Evolutionary conservation across 2,888 invertebrate genomes (phyloP), one percentile per base, ranked within the genome.

Genomic region (Drosophila niveifrons): DNA sequence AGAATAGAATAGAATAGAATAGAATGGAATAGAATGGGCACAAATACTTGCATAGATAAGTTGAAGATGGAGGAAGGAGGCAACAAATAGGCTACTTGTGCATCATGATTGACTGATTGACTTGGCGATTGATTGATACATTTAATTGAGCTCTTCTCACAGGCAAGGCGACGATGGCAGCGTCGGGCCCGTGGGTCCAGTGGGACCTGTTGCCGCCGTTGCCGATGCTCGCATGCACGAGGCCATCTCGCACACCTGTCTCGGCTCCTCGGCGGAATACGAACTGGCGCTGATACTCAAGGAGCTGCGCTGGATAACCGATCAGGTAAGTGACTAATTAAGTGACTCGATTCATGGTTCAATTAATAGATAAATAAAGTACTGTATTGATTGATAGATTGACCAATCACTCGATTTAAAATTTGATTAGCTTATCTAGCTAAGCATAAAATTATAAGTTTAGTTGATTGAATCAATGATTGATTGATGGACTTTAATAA

Each of bases 271-370:
- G 91, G 96, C 97, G 90, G 97, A 97, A 94, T 97, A 97, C 93
- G 98, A 98, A 94, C 95, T 98, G 93, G 96, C 97, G 88, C 95
- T 97, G 92, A 98, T 98, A 93, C 95, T 98, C 82, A 97, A 97
- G 93, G 98, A 99, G 94, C 94, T 97, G 91, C 95, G 96, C 92
- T 96, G 96, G 94, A 97, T 98, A 93, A 98, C 98, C 90, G 96
- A 96, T 94, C 96, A 96, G 94, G 95, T 96, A 92, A 92, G 80
- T 13, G 1, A 18, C 2, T 36, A 1, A 15, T 31, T 28, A 7
- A 28, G 3, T 1, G 28, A 28, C 6, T 31, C 6, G 1, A 3
- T 10, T 31, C 8, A 7, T 4, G 10, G 10, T 9, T n/a, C n/a
- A n/a, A n/a, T n/a, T n/a, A n/a, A n/a, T n/a, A n/a, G n/a, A n/a